Base-by-base conservation (phyloP, 2,113 vertebrate species). In the human (Homo sapiens) region DNA sequence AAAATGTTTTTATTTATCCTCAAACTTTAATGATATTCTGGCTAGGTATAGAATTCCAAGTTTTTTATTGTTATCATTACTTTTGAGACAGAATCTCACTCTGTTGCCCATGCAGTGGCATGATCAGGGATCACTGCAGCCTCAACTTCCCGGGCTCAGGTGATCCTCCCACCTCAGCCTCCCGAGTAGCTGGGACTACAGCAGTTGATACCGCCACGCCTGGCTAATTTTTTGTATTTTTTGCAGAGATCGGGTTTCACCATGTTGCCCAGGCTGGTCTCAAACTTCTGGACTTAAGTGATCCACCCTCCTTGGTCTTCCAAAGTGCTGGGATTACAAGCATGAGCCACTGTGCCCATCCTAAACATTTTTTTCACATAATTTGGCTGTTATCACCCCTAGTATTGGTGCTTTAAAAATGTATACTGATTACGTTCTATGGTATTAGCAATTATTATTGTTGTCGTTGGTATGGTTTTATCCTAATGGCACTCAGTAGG, bases 381-480 rank as follows among this genome's bases (percentile, higher is more conserved):
- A 87, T 17, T 70, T 68, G 52, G 35, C 90, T 52, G 64, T 50
- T 86, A 68, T 43, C 90, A 25, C 22, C 18, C 48, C 50, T 75
- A 45, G 27, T 83, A 20, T 2, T 70, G 22, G 40, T 82, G 22
- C 50, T 95, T 93, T 52, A 61, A 89, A 92, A 50, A 72, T n/a
- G 2, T 59, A 23, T 95, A 52, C 35, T 79, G 68, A 78, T 86
- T 86, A 50, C 80, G 8, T 93, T 87, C n/a, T 83, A 32, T 57
- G 81, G 22, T 87, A 70, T 27, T 43, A 61, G 57, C 50, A 17
- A 94, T 73, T 35, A 68, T 88, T 87, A 57, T 59, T 97, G 40
- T 90, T 97, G 40, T 90, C 48, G 30, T 91, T 73, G 75, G 35
- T 70, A 22, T 88, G 76, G 48, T 80, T 80, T 89, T 92, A 72